Percentiles rank a stretch among this genome's conserved stretches.
phyloP scores from a whole-genome alignment of 2,113 vertebrate species.

The Phyllostomus hastatus region DNA sequence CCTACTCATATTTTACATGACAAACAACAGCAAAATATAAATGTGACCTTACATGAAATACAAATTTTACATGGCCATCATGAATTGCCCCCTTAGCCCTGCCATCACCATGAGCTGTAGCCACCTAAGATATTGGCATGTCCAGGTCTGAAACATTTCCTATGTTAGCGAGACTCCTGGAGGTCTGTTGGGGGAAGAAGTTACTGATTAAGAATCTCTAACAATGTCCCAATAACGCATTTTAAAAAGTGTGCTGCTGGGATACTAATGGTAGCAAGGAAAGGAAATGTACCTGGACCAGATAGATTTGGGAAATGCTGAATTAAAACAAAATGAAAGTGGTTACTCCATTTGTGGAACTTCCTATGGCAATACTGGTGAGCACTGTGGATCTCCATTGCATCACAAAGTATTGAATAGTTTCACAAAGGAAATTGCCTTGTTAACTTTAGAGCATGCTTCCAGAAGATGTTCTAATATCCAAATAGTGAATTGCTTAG shows the following conservation, averaged over 20 bases:
- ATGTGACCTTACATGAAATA: background rate
- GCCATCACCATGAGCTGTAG: background rate
- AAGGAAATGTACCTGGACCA: background rate
- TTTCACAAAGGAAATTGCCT: background rate
- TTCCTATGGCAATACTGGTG: background rate
- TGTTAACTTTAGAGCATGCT: background rate
- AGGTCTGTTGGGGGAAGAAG: fast-evolving
- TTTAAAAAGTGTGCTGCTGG: background rate
- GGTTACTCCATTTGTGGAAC: background rate
- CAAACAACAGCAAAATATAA: background rate
- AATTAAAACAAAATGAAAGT: background rate
- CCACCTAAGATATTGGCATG: background rate
- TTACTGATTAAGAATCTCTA: background rate
- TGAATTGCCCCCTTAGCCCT: background rate
- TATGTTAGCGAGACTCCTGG: background rate
- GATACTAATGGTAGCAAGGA: background rate
- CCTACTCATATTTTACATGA: background rate
- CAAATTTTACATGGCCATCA: background rate
- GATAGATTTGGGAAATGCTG: background rate
- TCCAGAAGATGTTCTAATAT: background rate
- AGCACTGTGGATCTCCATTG: background rate
- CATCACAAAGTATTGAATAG: background rate
- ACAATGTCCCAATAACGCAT: background rate
- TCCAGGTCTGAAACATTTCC: background rate
- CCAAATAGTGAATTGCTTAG: background rate